A percentile compares a stretch with the other conserved stretches of the same genome.
phyloP scores from a whole-genome alignment of 2,888 invertebrate genomes.

The Zhuqinia jingwanae region DNA sequence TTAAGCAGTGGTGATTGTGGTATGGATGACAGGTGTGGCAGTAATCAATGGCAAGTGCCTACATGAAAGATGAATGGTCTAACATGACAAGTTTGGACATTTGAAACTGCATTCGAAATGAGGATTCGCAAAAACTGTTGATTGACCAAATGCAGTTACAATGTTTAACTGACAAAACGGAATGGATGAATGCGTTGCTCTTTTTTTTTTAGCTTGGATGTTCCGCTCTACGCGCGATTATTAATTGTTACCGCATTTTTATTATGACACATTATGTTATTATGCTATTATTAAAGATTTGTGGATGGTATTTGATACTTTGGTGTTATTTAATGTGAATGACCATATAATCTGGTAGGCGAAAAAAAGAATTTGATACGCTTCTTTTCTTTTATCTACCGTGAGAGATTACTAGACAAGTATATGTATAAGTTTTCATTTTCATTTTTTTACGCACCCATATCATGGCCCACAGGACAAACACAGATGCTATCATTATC shows the following conservation, averaged over 20 bases:
- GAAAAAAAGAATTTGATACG: slow-evolving; percentile 45
- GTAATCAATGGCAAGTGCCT: not conserved
- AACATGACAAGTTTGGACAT: slow-evolving; percentile 26
- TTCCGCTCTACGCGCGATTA: slow-evolving; percentile 34
- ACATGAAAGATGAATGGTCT: slow-evolving; percentile 10
- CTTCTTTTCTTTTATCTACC: slow-evolving; percentile 30
- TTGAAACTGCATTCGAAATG: not conserved
- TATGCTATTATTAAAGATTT: slow-evolving; percentile 10
- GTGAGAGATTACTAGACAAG: slow-evolving; percentile 29
- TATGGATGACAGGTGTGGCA: slow-evolving; percentile 35
- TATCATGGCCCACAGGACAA: not conserved
- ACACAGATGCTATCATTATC: not conserved
- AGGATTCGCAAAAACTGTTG: not conserved
- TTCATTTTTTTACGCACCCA: not conserved
- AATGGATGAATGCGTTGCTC: too few relatives aligned
- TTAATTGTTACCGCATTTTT: slow-evolving; percentile 40
- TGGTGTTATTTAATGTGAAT: slow-evolving; percentile 33
- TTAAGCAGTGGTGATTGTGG: not conserved
- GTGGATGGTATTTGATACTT: not conserved
- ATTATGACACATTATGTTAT: not conserved
- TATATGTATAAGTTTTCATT: not conserved
- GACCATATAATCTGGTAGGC: slow-evolving; percentile 48
- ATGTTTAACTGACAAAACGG: too few relatives aligned
- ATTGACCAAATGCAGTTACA: too few relatives aligned
- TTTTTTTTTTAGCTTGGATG: not conserved